These are phyloP conservation scores for Ardeotis arabs DNA, from an alignment of 2,113 vertebrate species.

Conservation along the genomic window DNA sequence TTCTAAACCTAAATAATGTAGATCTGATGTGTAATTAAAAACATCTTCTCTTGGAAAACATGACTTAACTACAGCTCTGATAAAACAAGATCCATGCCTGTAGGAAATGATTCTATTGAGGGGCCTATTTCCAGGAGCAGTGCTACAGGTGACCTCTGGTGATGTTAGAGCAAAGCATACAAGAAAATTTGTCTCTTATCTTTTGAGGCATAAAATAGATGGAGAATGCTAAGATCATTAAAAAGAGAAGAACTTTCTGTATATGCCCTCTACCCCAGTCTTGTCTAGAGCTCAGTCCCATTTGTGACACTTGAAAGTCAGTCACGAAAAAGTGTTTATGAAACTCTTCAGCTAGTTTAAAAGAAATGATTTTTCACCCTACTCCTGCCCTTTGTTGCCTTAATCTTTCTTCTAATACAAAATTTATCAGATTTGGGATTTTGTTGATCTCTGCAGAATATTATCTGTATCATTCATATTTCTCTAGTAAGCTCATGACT, in stretches of 20 bases:
- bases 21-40: not conserved
- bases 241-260: not conserved
- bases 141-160: not conserved
- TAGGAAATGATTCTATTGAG: not conserved
- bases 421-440: slow-evolving; percentile 63
- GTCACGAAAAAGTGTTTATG: not conserved
- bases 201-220: not conserved
- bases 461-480: slow-evolving; percentile 47
- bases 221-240: not conserved
- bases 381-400: slow-evolving; percentile 34
- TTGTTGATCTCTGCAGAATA: slow-evolving; percentile 55
- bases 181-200: not conserved
- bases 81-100: not conserved
- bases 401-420: slow-evolving; percentile 68
- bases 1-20: not conserved
- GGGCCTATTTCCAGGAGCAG: not conserved
- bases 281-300: not conserved
- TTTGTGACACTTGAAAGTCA: slow-evolving; percentile 20
- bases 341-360: slow-evolving; percentile 42
- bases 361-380: slow-evolving; percentile 6
- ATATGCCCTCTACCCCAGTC: not conserved
- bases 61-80: not conserved
- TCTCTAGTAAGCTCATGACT: slow-evolving; percentile 7
- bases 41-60: not conserved
- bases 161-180: not conserved